phyloP scores from a whole-genome alignment of 53 echinoderm and acorn worm genomes.

The Crossaster papposus region DNA sequence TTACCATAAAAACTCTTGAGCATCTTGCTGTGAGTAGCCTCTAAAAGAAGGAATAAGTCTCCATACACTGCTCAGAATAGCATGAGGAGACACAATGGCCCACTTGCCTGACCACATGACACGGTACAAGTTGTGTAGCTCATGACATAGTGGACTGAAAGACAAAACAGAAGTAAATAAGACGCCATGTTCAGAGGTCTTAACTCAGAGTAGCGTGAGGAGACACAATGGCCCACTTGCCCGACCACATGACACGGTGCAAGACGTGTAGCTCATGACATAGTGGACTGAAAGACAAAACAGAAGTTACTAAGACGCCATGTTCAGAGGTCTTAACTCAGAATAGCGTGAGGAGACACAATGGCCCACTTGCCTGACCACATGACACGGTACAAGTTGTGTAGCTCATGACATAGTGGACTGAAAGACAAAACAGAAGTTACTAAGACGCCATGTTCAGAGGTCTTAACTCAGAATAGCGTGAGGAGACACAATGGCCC shows the following conservation, averaged over 20 bases:
- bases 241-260: conserved; percentile 96
- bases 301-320: conserved; percentile 68
- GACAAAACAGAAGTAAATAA: conserved; percentile 27
- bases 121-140: conserved; percentile 86
- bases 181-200: conserved; percentile 72
- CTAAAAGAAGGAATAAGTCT: conserved; percentile 87
- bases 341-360: conserved; percentile 88
- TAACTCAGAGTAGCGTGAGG: conserved; percentile 89
- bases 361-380: conserved; percentile 99
- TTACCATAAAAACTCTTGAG: conserved; percentile 97
- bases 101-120: conserved; percentile 98
- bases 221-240: conserved; percentile 96
- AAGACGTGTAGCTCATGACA: conserved; percentile 93
- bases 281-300: conserved; percentile 60
- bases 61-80: conserved; percentile 89
- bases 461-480: conserved; percentile 86
- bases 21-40: conserved; percentile 95
- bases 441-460: conserved; percentile 68
- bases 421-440: conserved; percentile 30
- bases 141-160: conserved; percentile 81
- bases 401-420: conserved; percentile 87
- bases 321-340: conserved; percentile 69
- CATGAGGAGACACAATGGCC: conserved; percentile 96
- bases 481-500: conserved; percentile 96
- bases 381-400: conserved; percentile 90